Evolutionary conservation across 2,113 vertebrate species (phyloP), one percentile per base, ranked within the genome.

Genomic region (Kryptolebias marmoratus): DNA sequence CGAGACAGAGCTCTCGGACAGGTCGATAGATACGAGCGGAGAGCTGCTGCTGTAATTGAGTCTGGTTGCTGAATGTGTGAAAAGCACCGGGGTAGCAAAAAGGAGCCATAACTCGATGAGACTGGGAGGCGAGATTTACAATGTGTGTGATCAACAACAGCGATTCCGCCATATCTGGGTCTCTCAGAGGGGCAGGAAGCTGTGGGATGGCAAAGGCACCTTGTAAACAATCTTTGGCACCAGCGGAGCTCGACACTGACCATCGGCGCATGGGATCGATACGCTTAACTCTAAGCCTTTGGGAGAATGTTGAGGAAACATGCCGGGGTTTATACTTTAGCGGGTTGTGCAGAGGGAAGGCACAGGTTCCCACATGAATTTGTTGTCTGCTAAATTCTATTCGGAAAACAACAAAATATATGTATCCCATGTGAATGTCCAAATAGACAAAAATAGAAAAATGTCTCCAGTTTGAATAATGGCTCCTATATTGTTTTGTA

Each of bases 21-120:
- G 83, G 82, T 92, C 85, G 78, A 90, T 91, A 81, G 81, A 91
- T 85, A 75, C 79, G 80, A 89, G 85, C 69, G 28, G 45, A 53
- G 67, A 55, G 75, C 78, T 75, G 79, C 82, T 47, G 64, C 66
- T 80, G 83, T 90, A 87, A 90, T 90, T 89, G 83, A 87, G 80
- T 86, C 76, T n/a, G 81, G 82, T 71, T 64, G 63, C 53, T 2
- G 68, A 44, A 70, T 58, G 80, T 73, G 78, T 76, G 80, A 89
- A 90, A 91, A 87, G 73, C 48, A 75, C 82, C 60, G 30, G 75
- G 64, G 75, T 87, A 88, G 90, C 88, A 88, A 85, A 90, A 90
- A 87, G 68, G 69, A 59, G 77, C 75, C 74, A 72, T 84, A 87
- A 91, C 84, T 90, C 84, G 75, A 22, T 55, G 71, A 83, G 77